Evolutionary conservation across 2,797 vertebrate genomes (phyloP).

Genomic region (Hydrolagus colliei): DNA sequence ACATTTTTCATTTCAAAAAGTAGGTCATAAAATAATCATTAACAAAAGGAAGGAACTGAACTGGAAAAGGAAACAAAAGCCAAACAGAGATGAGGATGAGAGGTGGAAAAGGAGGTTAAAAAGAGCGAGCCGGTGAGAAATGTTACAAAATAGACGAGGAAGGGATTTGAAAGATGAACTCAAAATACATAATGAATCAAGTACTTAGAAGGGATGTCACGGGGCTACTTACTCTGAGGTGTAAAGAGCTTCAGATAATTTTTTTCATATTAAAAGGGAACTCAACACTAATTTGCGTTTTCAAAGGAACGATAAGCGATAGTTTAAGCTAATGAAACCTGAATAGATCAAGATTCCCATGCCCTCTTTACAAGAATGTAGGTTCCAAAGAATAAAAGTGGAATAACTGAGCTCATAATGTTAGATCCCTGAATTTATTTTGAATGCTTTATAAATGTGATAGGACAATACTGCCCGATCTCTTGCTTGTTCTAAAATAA

Average conservation of each 20-base stretch:
- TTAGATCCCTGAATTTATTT: too few species aligned
- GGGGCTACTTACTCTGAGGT: neutral
- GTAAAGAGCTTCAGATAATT: neutral
- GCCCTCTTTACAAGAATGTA: too few species aligned
- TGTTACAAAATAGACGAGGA: neutral
- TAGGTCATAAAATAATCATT: neutral
- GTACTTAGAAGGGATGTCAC: neutral
- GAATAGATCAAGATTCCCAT: too few species aligned
- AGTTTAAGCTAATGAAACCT: too few species aligned
- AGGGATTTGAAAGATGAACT: neutral
- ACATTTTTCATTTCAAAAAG: neutral
- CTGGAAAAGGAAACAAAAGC: neutral
- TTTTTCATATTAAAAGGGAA: neutral
- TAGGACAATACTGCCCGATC: too few species aligned
- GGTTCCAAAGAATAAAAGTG: too few species aligned
- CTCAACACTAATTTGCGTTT: neutral
- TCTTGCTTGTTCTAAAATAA: too few species aligned
- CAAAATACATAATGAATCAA: neutral
- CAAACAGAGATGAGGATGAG: constrained; percentile 6
- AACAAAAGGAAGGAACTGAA: neutral
- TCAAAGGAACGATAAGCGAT: too few species aligned
- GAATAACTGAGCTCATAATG: too few species aligned
- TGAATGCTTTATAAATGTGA: too few species aligned
- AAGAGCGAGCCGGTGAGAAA: too few species aligned
- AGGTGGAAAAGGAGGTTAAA: neutral